Conservation (phyloP, 1,140 invertebrate genomes). For the Pseudachorutes palmiensis region DNA sequence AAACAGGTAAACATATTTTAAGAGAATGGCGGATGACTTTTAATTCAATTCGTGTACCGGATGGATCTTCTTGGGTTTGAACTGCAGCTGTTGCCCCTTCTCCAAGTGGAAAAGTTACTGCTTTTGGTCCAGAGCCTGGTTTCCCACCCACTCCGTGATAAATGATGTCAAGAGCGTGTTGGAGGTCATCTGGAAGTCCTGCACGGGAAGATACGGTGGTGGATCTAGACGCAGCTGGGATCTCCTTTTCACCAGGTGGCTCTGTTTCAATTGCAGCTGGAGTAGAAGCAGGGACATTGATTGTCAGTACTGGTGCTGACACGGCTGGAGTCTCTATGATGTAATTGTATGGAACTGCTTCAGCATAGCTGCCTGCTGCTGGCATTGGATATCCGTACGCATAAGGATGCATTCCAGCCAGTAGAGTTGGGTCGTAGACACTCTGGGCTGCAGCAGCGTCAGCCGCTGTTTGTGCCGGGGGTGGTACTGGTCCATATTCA, state of each 20-base stretch:
- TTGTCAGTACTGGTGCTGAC: neutral
- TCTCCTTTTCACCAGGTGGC: constrained; percentile 21
- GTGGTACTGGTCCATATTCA: constrained; percentile 3
- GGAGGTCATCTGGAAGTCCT: constrained; percentile 34
- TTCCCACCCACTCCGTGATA: constrained; percentile 22
- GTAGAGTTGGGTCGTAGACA: neutral
- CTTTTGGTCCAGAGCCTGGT: constrained; percentile 1
- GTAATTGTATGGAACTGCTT: neutral
- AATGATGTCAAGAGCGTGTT: constrained; percentile 37
- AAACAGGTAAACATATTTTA: neutral
- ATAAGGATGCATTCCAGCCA: neutral
- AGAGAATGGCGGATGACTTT: no score
- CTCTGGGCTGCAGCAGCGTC: neutral
- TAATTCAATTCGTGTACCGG: neutral
- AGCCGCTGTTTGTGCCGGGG: neutral
- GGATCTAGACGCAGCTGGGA: neutral
- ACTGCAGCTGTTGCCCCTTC: neutral
- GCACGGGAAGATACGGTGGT: neutral
- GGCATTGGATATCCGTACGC: neutral
- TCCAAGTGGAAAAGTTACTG: constrained; percentile 21
- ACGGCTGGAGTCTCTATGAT: neutral
- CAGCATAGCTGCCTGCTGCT: neutral
- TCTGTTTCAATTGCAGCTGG: constrained; percentile 8
- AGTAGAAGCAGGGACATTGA: neutral
- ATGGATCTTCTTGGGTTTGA: no score